A percentile compares a stretch with the other conserved stretches of the same genome.
These are phyloP conservation scores for Cryptoprocta ferox DNA, from an alignment of 2,797 vertebrate genomes.

Conservation along the genomic window DNA sequence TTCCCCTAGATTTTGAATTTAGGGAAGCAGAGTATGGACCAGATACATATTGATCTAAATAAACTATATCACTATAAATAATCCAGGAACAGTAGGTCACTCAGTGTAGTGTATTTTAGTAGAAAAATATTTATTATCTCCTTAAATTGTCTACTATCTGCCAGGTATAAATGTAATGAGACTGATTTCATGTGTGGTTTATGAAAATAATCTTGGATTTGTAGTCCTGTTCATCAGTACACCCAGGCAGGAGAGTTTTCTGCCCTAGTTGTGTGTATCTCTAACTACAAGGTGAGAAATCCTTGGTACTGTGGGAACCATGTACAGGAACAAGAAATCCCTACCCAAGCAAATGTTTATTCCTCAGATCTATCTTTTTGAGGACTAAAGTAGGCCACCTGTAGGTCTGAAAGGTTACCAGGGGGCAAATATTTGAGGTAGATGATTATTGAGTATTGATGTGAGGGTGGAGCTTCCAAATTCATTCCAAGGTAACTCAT, in stretches of 20 bases:
- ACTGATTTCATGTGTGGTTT: background rate
- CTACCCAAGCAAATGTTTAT: background rate
- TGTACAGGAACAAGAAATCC: background rate
- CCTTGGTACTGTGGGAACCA: background rate
- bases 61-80: constrained; percentile 45
- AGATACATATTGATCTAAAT: constrained; percentile 9
- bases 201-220: constrained; percentile 28
- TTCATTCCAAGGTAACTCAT: background rate
- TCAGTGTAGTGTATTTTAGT: background rate
- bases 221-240: background rate
- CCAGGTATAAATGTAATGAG: background rate
- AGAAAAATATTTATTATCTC: constrained; percentile 47
- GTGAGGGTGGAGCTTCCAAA: background rate
- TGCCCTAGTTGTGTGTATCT: background rate
- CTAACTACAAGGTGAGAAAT: background rate
- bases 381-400: background rate
- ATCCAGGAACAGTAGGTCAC: background rate
- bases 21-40: background rate
- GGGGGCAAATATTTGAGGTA: background rate
- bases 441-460: background rate
- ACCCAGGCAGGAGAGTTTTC: background rate
- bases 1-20: background rate
- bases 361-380: background rate
- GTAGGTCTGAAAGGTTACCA: background rate
- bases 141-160: background rate